These are phyloP conservation scores for Drepanosiphum platanoidis DNA, from an alignment of 2,888 invertebrate species.

Conservation along the genomic window DNA sequence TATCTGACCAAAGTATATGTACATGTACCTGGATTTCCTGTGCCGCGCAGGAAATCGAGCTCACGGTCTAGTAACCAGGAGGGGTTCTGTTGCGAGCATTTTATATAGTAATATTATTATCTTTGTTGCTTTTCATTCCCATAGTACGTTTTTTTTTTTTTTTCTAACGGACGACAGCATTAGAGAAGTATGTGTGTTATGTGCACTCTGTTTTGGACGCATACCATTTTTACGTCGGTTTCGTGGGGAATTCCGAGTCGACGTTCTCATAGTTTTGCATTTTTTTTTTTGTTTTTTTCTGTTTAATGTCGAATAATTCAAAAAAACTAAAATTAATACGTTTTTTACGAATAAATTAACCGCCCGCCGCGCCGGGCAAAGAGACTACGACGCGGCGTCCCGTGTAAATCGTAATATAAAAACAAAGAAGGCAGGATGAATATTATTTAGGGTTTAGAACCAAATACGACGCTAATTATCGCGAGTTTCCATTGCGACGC, in stretches of 20 bases:
- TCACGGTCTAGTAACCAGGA: conserved; percentile 57
- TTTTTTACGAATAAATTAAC: background rate
- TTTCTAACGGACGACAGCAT: background rate
- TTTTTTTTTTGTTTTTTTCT: background rate
- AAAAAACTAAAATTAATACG: background rate
- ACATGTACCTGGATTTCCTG: conserved; percentile 26
- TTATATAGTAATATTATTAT: conserved; percentile 23
- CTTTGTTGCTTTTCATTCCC: conserved; percentile 35
- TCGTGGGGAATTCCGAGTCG: conserved; percentile 25
- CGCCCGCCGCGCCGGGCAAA: background rate
- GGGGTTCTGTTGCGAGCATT: conserved; percentile 24
- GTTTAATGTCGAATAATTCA: background rate
- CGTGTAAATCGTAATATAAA: too few species aligned
- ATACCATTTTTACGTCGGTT: conserved; percentile 10
- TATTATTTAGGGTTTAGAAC: background rate
- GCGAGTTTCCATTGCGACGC: background rate
- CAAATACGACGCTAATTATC: conserved; percentile 3
- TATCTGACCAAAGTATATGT: conserved; percentile 42
- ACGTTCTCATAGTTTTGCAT: conserved; percentile 31
- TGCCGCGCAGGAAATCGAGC: conserved; percentile 46
- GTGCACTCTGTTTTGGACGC: conserved; percentile 1
- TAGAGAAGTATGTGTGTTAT: background rate
- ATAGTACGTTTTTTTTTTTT: conserved; percentile 32
- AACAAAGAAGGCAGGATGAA: background rate
- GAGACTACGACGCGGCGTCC: background rate